Conservation (phyloP, 2,888 invertebrate genomes). For the Hypolimnas misippus region DNA sequence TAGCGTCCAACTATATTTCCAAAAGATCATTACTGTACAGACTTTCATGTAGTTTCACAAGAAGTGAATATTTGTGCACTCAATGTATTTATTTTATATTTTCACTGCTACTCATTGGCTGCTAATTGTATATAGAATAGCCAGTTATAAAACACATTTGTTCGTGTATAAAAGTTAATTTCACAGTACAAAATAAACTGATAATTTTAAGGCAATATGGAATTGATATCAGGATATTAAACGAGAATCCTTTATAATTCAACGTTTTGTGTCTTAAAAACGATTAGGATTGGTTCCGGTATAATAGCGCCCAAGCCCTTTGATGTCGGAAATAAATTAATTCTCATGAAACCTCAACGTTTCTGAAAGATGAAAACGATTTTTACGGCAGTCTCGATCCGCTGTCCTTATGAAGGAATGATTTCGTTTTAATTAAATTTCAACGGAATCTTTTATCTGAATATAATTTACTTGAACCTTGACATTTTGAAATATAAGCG, state of each 20-base stretch:
- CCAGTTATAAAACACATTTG: no score
- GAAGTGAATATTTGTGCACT: no score
- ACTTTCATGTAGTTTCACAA: no score
- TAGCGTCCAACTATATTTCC: no score
- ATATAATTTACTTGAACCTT: neutral
- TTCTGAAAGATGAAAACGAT: constrained; percentile 47
- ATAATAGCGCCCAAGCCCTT: constrained; percentile 45
- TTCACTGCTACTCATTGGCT: no score
- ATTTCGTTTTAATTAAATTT: constrained; percentile 10
- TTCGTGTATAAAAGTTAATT: no score
- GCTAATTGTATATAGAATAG: no score
- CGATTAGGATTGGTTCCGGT: constrained; percentile 31
- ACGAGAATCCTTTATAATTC: constrained; percentile 20
- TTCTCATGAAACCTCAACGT: constrained; percentile 48
- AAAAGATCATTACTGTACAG: no score
- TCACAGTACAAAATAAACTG: constrained; percentile 5
- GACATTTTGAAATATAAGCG: neutral
- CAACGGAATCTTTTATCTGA: neutral
- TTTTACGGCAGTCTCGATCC: constrained; percentile 46
- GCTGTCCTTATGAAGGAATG: neutral
- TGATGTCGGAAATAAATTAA: constrained; percentile 58
- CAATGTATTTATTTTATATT: no score
- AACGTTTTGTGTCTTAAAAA: constrained; percentile 31
- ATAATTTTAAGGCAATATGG: constrained; percentile 19
- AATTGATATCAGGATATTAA: constrained; percentile 25